These are phyloP conservation scores for Proctacanthus coquilletti DNA, from an alignment of 1,140 invertebrate genomes.

Conservation along the genomic window DNA sequence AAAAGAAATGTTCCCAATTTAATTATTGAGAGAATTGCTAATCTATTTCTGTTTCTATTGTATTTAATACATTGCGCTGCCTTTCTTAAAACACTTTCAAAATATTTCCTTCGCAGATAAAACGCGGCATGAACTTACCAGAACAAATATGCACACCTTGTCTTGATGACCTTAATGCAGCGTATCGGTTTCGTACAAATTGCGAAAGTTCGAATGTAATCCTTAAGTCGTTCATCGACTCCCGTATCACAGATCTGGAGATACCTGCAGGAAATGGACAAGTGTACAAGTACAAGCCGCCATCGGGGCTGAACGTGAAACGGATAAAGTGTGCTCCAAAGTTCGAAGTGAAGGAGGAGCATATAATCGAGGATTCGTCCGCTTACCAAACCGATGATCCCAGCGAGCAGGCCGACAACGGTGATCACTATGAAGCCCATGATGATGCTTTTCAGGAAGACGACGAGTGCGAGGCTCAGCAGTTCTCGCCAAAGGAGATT, in stretches of 20 bases:
- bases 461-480: no score
- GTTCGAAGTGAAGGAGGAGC: slow-evolving; percentile 4
- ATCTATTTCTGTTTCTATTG: neutral
- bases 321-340: neutral
- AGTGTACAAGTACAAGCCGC: slow-evolving; percentile 3
- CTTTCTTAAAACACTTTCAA: neutral
- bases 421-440: no score
- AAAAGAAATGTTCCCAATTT: neutral
- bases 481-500: no score
- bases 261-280: slow-evolving; percentile 2
- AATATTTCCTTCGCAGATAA: neutral
- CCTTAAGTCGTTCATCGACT: slow-evolving; percentile 7
- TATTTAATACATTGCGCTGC: neutral
- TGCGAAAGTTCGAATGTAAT: slow-evolving; percentile 18
- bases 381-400: no score
- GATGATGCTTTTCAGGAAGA: no score
- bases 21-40: neutral
- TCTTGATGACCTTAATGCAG: slow-evolving; percentile 16
- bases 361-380: no score
- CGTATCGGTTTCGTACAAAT: slow-evolving; percentile 23
- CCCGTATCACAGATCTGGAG: neutral
- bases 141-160: slow-evolving; percentile 23
- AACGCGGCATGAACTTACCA: slow-evolving; percentile 8
- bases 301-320: neutral
- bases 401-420: no score